Percentiles rank a stretch among this genome's conserved stretches.
Evolutionary conservation across 2,888 invertebrate genomes (phyloP).

Genomic region (Ceramica pisi): DNA sequence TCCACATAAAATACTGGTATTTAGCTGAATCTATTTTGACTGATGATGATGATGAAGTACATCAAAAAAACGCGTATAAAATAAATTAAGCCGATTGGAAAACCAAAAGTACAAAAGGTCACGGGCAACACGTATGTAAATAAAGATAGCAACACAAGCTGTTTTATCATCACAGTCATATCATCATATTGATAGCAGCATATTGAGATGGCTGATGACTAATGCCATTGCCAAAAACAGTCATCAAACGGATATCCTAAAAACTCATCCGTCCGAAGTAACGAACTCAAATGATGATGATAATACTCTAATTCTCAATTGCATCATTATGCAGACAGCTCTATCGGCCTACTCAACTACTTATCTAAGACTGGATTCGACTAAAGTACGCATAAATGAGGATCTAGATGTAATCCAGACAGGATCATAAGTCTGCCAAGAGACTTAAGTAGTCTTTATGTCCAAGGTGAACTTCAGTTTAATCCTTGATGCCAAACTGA

Average conservation of each 20-base stretch:
- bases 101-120: too few species aligned
- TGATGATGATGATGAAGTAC: too few species aligned
- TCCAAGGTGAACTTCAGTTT: slow-evolving; percentile 22
- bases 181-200: too few species aligned
- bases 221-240: background rate
- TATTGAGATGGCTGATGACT: too few species aligned
- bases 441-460: slow-evolving; percentile 17
- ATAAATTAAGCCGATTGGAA: too few species aligned
- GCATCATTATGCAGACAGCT: background rate
- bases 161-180: too few species aligned
- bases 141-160: too few species aligned
- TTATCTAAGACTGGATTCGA: slow-evolving; percentile 18
- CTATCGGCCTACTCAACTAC: slow-evolving; percentile 22
- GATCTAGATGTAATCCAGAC: slow-evolving; percentile 16
- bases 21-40: too few species aligned
- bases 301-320: background rate
- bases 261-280: background rate
- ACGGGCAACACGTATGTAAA: too few species aligned
- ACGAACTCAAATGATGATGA: background rate
- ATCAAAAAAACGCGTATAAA: too few species aligned
- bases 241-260: background rate
- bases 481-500: slow-evolving; percentile 2
- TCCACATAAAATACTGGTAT: too few species aligned
- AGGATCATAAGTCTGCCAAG: slow-evolving; percentile 5
- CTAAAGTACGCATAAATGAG: slow-evolving; percentile 24